Percentiles rank a stretch among this genome's conserved stretches.
Conservation (phyloP, 2,797 vertebrate species). For the Artibeus lituratus region DNA sequence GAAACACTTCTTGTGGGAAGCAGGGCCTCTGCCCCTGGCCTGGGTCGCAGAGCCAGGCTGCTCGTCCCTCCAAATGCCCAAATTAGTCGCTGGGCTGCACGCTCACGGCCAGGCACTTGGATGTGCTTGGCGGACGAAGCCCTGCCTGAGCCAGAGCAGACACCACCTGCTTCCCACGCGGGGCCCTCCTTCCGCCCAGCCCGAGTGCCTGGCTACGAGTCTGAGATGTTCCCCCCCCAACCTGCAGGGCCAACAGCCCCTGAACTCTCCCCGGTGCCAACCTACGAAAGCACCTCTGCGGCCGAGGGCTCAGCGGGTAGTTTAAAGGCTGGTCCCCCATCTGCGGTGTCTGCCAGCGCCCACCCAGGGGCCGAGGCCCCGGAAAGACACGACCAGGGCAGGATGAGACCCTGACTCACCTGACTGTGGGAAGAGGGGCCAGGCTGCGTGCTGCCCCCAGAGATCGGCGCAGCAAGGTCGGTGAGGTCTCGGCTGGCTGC, state of each 20-base stretch:
- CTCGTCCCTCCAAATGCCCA: not conserved
- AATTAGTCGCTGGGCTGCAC: not conserved
- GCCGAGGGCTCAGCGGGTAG: not conserved
- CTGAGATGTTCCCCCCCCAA: not conserved
- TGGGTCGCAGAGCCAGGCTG: not conserved
- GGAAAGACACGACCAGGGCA: not conserved
- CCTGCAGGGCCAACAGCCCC: not conserved
- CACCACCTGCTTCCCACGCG: not conserved
- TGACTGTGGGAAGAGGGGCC: not conserved
- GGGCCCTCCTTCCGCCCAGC: not conserved
- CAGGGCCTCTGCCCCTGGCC: not conserved
- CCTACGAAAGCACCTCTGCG: not conserved
- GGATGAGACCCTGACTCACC: not conserved
- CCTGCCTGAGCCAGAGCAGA: not conserved
- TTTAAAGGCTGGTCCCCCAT: not conserved
- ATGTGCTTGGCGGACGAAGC: accelerated
- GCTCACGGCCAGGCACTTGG: not conserved
- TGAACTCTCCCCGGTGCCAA: accelerated
- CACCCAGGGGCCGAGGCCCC: not conserved
- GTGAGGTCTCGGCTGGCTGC: not conserved
- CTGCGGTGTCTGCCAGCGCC: not conserved
- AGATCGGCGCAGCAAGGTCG: not conserved
- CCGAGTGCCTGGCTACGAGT: accelerated
- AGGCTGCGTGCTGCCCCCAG: not conserved
- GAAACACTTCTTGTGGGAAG: not conserved